Evolutionary conservation across 2,888 invertebrate species (phyloP).

Genomic region (Andricus quercusramuli): DNA sequence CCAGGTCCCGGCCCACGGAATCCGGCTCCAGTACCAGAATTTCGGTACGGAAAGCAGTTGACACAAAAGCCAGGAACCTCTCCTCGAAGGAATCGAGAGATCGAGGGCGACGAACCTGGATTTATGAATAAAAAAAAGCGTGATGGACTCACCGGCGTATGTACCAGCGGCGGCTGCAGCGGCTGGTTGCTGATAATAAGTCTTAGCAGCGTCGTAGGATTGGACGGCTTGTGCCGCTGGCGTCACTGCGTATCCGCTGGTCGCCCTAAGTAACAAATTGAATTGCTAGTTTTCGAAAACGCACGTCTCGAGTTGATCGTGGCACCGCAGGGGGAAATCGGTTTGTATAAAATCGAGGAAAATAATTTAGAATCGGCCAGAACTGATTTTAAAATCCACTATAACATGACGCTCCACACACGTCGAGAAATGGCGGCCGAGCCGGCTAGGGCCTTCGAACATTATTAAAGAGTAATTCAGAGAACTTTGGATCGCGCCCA

Average conservation of each 20-base stretch:
- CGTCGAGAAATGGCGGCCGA: conserved; percentile 70
- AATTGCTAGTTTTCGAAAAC: conserved; percentile 4
- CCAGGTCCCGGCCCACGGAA: too few relatives aligned
- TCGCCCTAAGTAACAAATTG: conserved; percentile 78
- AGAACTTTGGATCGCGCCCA: conserved; percentile 53
- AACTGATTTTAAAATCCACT: background rate
- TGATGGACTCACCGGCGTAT: conserved; percentile 79
- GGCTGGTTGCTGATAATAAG: conserved; percentile 80
- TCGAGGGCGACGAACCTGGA: too few relatives aligned
- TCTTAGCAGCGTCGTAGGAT: too few relatives aligned
- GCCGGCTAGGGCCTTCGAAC: conserved; percentile 63
- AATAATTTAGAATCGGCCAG: background rate
- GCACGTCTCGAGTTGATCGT: conserved; percentile 2
- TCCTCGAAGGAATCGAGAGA: background rate
- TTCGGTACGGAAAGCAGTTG: background rate
- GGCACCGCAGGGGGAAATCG: background rate
- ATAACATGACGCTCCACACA: conserved; percentile 60
- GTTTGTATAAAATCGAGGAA: background rate
- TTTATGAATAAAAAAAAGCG: background rate
- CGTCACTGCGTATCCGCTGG: conserved; percentile 91
- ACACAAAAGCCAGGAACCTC: background rate
- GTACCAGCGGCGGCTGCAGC: conserved; percentile 90
- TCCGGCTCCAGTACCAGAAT: too few relatives aligned
- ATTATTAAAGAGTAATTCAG: conserved; percentile 45
- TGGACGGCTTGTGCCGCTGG: conserved; percentile 87